phyloP scores from a whole-genome alignment of 2,888 invertebrate genomes.

The Cerastoderma edule region DNA sequence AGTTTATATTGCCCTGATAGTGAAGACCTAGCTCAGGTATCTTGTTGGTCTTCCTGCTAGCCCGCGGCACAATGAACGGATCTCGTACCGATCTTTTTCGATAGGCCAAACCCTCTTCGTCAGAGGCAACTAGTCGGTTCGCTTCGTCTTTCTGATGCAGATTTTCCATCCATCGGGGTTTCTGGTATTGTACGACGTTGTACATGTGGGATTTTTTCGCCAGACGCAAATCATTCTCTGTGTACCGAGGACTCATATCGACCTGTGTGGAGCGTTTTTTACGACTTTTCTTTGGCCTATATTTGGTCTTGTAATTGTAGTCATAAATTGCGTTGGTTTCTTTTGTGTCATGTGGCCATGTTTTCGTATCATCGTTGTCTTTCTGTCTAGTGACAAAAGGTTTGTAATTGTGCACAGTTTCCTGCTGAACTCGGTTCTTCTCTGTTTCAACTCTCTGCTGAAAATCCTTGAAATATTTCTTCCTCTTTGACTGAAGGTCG shows the following conservation, averaged over 20 bases:
- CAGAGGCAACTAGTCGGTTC: constrained; percentile 36
- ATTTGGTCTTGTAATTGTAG: constrained; percentile 10
- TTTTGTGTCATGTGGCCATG: constrained; percentile 39
- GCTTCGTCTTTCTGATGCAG: constrained; percentile 51
- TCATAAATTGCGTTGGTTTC: not conserved
- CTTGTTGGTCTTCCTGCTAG: constrained; percentile 3
- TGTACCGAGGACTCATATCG: not conserved
- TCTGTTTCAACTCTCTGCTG: not conserved
- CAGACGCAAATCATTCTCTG: not conserved
- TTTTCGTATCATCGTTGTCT: constrained; percentile 14
- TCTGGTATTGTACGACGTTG: constrained; percentile 29
- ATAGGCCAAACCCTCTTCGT: constrained; percentile 46
- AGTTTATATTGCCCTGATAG: constrained; percentile 13
- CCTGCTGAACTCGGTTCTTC: not conserved
- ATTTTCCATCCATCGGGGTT: constrained; percentile 60
- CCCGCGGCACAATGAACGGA: constrained; percentile 12
- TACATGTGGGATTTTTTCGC: constrained; percentile 12
- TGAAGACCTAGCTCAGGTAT: not conserved
- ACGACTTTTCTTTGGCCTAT: not conserved
- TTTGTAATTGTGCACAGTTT: constrained; percentile 3
- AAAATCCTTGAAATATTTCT: constrained; percentile 14
- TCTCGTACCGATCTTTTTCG: constrained; percentile 5
- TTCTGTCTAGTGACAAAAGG: not conserved
- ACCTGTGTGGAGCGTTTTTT: constrained; percentile 6
- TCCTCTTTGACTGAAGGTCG: constrained; percentile 16